Base-by-base conservation (phyloP, 2,113 vertebrate species). In the Halichoeres trimaculatus region DNA sequence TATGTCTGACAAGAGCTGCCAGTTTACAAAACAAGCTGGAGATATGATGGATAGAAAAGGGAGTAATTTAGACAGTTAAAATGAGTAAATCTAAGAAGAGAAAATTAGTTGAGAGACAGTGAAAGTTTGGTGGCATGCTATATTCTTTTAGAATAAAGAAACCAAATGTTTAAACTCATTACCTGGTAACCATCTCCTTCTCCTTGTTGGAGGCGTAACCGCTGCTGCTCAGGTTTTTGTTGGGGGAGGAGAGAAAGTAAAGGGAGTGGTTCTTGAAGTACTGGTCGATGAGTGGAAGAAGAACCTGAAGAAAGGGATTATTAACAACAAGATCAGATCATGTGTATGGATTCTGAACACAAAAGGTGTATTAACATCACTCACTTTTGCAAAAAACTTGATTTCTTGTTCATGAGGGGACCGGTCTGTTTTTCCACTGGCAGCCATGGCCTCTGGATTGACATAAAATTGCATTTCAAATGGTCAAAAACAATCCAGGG, bases 171-270 rank as follows among this genome's bases (percentile, higher is more conserved):
- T 38, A 26, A 0, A 35, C n/a, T 23, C 14, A 16, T 12, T 56
- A 99, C 98, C 96, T 98, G 92, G 96, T 96, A 81, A 99, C 96
- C 97, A 99, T 99, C 90, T 99, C 98, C 81, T 99, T 99, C 93
- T 99, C 98, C 80, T 99, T 99, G 85, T 98, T 98, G 67, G 98
- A 99, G 70, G 97, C 97, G 71, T 97, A 98, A 23, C 98, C 97
- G 11, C 98, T 97, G 91, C 98, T 98, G 86, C 97, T 98, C 14
- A 99, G 95, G 40, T 95, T 96, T 91, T 98, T 98, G 68, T 94
- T 95, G 68, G 97, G 96, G 13, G 98, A 99, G 1, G 98, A 99
- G 69, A 99, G 93, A 92, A 99, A 99, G 91, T 99, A 99, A 63
- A 98, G 95, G 65, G 93, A 95, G 91, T 99, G 98, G 89, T 98